Conservation (phyloP, 2,888 invertebrate genomes). For the Rhyacophila evoluta region DNA sequence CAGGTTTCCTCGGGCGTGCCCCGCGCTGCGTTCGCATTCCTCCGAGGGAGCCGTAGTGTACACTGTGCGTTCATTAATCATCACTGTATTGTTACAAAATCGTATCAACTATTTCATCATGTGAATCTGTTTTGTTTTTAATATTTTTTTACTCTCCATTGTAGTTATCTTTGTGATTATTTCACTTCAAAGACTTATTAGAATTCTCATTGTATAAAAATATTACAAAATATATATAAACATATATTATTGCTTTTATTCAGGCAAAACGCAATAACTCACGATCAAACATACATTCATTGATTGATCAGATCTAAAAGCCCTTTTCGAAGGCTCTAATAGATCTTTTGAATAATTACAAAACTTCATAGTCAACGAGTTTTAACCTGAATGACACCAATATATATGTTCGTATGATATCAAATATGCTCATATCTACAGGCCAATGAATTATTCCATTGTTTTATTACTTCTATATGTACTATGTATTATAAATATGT, state of each 20-base stretch:
- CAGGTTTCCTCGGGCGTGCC: background rate
- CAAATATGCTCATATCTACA: background rate
- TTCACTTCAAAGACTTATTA: background rate
- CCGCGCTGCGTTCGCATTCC: background rate
- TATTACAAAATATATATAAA: too few relatives aligned
- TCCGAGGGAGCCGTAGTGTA: background rate
- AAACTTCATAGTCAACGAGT: too few relatives aligned
- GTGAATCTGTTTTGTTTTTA: background rate
- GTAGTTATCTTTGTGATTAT: background rate
- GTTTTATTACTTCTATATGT: background rate
- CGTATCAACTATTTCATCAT: background rate
- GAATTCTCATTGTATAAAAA: background rate
- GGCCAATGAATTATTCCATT: background rate
- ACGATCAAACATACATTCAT: too few relatives aligned
- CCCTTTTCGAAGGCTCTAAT: too few relatives aligned
- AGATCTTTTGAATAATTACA: too few relatives aligned
- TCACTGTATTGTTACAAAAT: background rate
- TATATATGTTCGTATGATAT: background rate
- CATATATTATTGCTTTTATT: too few relatives aligned
- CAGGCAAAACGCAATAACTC: too few relatives aligned
- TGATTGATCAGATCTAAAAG: too few relatives aligned
- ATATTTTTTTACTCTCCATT: background rate
- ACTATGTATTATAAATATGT: slow-evolving; percentile 4
- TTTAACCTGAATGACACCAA: background rate
- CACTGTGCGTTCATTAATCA: background rate